These are phyloP conservation scores for Clunio marinus DNA, from an alignment of 2,888 invertebrate species.

Conservation along the genomic window DNA sequence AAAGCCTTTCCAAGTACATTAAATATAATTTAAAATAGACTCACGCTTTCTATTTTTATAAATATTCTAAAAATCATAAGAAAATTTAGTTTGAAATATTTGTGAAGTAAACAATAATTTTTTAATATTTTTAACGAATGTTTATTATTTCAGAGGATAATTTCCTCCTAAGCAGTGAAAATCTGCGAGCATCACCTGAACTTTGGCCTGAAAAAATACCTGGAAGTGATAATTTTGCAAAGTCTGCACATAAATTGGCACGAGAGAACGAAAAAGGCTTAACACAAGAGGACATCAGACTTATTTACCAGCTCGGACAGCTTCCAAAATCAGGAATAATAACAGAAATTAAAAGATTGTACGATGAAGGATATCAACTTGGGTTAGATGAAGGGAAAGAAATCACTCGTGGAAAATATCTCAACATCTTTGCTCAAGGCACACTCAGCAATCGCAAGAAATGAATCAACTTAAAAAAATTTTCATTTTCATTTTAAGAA, in stretches of 20 bases:
- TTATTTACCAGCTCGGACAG: conserved; percentile 69
- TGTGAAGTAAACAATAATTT: not conserved
- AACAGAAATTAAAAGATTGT: conserved; percentile 88
- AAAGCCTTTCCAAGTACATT: no score
- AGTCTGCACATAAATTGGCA: not conserved
- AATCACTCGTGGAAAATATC: conserved; percentile 91
- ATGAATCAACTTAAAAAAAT: not conserved
- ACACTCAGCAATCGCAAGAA: not conserved
- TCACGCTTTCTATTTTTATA: no score
- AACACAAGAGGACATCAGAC: conserved; percentile 67
- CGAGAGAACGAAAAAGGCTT: conserved; percentile 52
- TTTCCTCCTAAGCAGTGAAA: conserved; percentile 66
- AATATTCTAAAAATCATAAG: no score
- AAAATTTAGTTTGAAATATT: no score
- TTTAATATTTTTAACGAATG: not conserved
- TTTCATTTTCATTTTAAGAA: not conserved
- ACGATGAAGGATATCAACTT: conserved; percentile 89
- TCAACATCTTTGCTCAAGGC: conserved; percentile 68
- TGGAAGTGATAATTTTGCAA: conserved; percentile 56
- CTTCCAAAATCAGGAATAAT: conserved; percentile 79
- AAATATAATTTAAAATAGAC: no score
- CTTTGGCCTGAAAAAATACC: conserved; percentile 86
- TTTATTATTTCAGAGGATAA: conserved; percentile 23
- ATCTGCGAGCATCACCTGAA: conserved; percentile 89
- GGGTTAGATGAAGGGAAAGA: conserved; percentile 94